Evolutionary conservation across 2,888 invertebrate species (phyloP).

Genomic region (Drosophila kambysellisi): DNA sequence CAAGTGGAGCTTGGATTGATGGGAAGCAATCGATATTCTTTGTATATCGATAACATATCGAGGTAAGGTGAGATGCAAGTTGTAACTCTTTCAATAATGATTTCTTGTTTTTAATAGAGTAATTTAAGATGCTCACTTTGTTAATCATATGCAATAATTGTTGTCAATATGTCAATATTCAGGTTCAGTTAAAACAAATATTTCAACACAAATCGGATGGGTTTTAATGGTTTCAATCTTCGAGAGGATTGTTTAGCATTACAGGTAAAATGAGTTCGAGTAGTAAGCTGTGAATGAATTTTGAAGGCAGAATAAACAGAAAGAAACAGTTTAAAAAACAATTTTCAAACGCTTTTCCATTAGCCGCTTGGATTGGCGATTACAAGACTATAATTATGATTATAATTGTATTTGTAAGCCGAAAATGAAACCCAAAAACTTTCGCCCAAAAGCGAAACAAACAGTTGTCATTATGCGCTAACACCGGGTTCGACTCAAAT

Average conservation of each 20-base stretch:
- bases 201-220: conserved; percentile 26
- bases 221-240: conserved; percentile 1
- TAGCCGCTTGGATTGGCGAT: conserved; percentile 42
- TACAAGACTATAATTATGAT: conserved; percentile 67
- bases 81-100: not conserved
- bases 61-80: not conserved
- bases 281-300: conserved; percentile 55
- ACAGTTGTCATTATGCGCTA: conserved; percentile 70
- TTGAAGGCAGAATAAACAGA: conserved; percentile 27
- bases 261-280: conserved; percentile 68
- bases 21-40: not conserved
- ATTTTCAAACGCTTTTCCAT: conserved; percentile 42
- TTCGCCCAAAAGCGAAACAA: conserved; percentile 67
- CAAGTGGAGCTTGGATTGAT: conserved; percentile 12
- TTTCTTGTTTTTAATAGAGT: not conserved
- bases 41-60: not conserved
- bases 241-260: conserved; percentile 9
- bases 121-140: not conserved
- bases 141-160: not conserved
- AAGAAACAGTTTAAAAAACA: conserved; percentile 30
- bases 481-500: conserved; percentile 47
- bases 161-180: not conserved
- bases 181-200: not conserved
- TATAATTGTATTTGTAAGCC: conserved; percentile 57
- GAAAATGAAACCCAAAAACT: conserved; percentile 52